Conservation (phyloP, 2,797 vertebrate genomes). For the Artibeus lituratus region DNA sequence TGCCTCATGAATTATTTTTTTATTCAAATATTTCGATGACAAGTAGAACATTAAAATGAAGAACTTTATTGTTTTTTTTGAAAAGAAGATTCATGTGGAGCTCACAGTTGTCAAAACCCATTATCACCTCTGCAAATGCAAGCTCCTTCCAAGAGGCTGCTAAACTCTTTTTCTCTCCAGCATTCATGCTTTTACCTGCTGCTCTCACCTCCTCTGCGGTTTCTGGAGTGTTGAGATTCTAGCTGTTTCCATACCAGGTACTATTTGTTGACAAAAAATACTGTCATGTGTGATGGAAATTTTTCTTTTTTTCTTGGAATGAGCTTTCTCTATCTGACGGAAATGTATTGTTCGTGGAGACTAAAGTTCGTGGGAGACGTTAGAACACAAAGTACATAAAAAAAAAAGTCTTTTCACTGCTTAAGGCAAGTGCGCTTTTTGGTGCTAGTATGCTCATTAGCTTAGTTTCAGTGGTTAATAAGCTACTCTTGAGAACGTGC, state of each 20-base stretch:
- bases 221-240: constrained; percentile 10
- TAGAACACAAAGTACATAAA: constrained; percentile 7
- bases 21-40: not conserved
- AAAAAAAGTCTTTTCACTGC: constrained; percentile 2
- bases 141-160: not conserved
- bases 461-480: constrained; percentile 10
- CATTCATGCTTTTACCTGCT: not conserved
- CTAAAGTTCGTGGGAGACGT: not conserved
- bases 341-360: constrained; percentile 12
- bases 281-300: not conserved
- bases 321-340: constrained; percentile 50
- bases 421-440: constrained; percentile 23
- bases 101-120: not conserved
- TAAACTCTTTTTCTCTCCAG: not conserved
- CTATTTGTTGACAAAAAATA: constrained; percentile 22
- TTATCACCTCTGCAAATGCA: not conserved
- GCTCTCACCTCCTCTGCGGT: not conserved
- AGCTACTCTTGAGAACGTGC: not conserved
- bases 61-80: not conserved
- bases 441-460: constrained; percentile 51
- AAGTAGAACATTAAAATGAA: not conserved
- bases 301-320: constrained; percentile 46
- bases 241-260: not conserved
- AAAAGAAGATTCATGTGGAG: not conserved
- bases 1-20: not conserved